A percentile compares a stretch with the other conserved stretches of the same genome.
phyloP scores from a whole-genome alignment of 2,113 vertebrate species.

The Saguinus midas region DNA sequence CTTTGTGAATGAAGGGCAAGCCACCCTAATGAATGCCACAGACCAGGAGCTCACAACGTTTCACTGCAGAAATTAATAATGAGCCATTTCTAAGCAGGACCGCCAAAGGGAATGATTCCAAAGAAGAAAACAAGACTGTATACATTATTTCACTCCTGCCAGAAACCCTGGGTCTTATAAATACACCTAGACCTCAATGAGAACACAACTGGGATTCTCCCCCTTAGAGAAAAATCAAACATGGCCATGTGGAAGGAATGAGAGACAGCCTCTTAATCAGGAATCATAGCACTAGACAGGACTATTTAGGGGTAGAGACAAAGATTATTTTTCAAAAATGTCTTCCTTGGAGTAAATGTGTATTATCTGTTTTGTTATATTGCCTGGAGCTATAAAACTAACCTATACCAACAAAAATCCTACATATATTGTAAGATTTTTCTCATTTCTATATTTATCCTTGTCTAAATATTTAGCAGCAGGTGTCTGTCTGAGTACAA shows the following conservation, averaged over 20 bases:
- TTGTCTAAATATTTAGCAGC: neutral
- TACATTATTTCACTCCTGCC: neutral
- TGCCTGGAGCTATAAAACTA: neutral
- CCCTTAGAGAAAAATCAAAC: neutral
- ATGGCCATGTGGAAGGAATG: neutral
- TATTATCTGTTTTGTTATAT: neutral
- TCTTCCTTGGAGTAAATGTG: conserved; percentile 1
- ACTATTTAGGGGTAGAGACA: neutral
- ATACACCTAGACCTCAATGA: neutral
- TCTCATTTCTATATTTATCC: neutral
- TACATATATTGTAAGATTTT: neutral
- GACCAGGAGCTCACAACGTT: neutral
- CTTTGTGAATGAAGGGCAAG: neutral
- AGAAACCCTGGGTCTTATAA: neutral
- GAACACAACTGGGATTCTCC: neutral
- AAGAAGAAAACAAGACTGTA: neutral
- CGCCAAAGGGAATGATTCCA: neutral
- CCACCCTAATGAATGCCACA: neutral
- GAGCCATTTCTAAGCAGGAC: neutral
- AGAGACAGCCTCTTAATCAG: neutral
- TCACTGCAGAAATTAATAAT: neutral
- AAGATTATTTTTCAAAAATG: neutral
- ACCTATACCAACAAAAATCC: neutral
- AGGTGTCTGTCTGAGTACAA: neutral
- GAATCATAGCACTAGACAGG: neutral